Conservation (phyloP, 1,140 invertebrate genomes). For the Galleria mellonella region DNA sequence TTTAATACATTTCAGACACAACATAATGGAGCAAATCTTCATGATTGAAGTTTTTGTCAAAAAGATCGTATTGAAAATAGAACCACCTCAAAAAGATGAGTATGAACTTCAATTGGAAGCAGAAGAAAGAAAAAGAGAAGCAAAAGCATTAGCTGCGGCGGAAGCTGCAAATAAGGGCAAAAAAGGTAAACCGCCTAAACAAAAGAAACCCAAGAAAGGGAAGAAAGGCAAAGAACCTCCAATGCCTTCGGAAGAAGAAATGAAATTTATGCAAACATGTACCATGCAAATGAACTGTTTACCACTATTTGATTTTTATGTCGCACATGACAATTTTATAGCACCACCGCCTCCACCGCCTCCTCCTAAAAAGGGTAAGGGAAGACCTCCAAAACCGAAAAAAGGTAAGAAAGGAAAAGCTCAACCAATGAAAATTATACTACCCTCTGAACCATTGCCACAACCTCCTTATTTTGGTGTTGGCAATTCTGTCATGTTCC, state of each 20-base stretch:
- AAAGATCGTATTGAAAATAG: slow-evolving; percentile 58
- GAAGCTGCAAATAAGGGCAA: slow-evolving; percentile 41
- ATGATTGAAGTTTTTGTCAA: slow-evolving; percentile 67
- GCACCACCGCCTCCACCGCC: slow-evolving; percentile 54
- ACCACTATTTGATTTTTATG: slow-evolving; percentile 61
- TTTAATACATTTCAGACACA: background rate
- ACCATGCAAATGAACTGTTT: slow-evolving; percentile 62
- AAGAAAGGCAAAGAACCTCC: slow-evolving; percentile 59
- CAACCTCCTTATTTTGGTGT: slow-evolving; percentile 62
- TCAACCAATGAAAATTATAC: slow-evolving; percentile 29
- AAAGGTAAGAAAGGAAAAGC: slow-evolving; percentile 47
- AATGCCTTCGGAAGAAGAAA: slow-evolving; percentile 62
- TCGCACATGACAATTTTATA: slow-evolving; percentile 63
- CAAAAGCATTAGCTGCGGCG: slow-evolving; percentile 45
- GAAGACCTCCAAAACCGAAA: slow-evolving; percentile 35
- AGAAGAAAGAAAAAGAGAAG: slow-evolving; percentile 45
- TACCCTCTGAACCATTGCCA: slow-evolving; percentile 61
- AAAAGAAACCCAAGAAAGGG: slow-evolving; percentile 37
- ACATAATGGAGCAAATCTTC: slow-evolving; percentile 61
- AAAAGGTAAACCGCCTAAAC: slow-evolving; percentile 24
- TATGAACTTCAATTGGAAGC: slow-evolving; percentile 53
- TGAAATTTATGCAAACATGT: slow-evolving; percentile 65
- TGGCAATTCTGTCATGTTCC: slow-evolving; percentile 54
- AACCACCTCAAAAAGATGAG: slow-evolving; percentile 60
- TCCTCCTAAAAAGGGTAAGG: slow-evolving; percentile 33